phyloP scores from a whole-genome alignment of 2,888 invertebrate genomes.

The Cephus spinipes region DNA sequence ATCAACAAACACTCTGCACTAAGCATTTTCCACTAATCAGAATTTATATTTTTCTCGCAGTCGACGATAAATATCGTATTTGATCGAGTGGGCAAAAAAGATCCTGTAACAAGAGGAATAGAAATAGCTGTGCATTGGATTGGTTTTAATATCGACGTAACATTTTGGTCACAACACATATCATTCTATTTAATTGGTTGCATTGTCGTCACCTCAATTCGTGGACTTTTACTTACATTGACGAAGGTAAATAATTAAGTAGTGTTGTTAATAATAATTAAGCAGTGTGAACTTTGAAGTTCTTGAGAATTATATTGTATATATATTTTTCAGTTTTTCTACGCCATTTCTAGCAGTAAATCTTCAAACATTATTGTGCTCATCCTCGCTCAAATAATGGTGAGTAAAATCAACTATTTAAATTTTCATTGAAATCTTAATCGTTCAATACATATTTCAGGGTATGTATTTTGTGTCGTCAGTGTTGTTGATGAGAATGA shows the following conservation, averaged over 20 bases:
- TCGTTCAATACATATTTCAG: slow-evolving; percentile 64
- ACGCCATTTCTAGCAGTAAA: slow-evolving; percentile 98
- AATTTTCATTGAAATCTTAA: slow-evolving; percentile 7
- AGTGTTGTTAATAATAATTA: background rate
- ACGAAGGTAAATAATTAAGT: slow-evolving; percentile 81
- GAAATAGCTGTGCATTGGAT: slow-evolving; percentile 98
- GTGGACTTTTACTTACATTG: slow-evolving; percentile 94
- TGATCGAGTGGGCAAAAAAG: slow-evolving; percentile 97
- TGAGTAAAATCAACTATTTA: slow-evolving; percentile 55
- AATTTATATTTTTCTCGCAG: slow-evolving; percentile 67
- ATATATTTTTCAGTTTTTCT: slow-evolving; percentile 85
- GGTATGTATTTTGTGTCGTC: slow-evolving; percentile 99
- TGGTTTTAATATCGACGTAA: slow-evolving; percentile 95
- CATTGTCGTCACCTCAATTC: slow-evolving; percentile 96
- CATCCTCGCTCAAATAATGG: slow-evolving; percentile 97
- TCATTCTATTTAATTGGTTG: slow-evolving; percentile 97
- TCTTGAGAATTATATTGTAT: background rate
- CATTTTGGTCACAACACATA: slow-evolving; percentile 99
- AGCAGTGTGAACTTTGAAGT: background rate
- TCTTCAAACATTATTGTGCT: slow-evolving; percentile 98
- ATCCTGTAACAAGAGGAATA: slow-evolving; percentile 95
- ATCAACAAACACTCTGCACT: slow-evolving; percentile 10
- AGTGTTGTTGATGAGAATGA: slow-evolving; percentile 97
- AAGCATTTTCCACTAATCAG: background rate
- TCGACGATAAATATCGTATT: slow-evolving; percentile 99